Conservation (phyloP, 1,140 invertebrate genomes). For the Aphelenchoides avenae region DNA sequence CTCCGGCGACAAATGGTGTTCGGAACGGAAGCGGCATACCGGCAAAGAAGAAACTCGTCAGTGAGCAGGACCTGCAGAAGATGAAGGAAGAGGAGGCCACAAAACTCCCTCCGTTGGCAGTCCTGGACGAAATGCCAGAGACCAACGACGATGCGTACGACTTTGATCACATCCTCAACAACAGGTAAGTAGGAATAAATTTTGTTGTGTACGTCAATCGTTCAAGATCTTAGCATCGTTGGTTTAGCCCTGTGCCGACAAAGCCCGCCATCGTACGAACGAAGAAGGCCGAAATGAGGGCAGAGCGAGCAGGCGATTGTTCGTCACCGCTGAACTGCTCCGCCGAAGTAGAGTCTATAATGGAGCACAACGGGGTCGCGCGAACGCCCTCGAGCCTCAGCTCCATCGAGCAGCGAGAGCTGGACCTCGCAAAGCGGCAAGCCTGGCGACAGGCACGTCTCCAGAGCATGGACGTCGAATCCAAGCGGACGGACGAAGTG, state of each 20-base stretch:
- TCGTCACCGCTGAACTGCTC: neutral
- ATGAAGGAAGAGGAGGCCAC: slow-evolving; percentile 11
- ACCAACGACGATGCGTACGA: slow-evolving; percentile 14
- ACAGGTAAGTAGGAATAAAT: slow-evolving; percentile 25
- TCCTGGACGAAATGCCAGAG: slow-evolving; percentile 6
- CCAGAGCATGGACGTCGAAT: slow-evolving; percentile 36
- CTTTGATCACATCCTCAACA: slow-evolving; percentile 21
- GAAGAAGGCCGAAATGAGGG: slow-evolving; percentile 28
- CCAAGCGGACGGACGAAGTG: slow-evolving; percentile 41
- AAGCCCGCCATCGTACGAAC: slow-evolving; percentile 25
- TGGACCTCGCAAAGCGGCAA: slow-evolving; percentile 35
- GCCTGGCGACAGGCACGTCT: slow-evolving; percentile 47
- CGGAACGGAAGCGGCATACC: slow-evolving; percentile 15
- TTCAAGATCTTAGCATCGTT: no score
- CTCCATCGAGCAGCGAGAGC: slow-evolving; percentile 29
- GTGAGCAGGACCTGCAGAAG: slow-evolving; percentile 27
- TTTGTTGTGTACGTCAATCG: no score
- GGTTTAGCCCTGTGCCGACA: slow-evolving; percentile 2
- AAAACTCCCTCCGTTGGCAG: slow-evolving; percentile 1
- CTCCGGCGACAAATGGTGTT: neutral
- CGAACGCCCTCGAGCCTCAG: slow-evolving; percentile 12
- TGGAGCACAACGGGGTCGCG: no score
- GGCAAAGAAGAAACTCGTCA: slow-evolving; percentile 25
- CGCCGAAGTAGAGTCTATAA: neutral
- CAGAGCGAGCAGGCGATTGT: slow-evolving; percentile 10